Conservation (phyloP, 2,113 vertebrate genomes). For the Panthera tigris region DNA sequence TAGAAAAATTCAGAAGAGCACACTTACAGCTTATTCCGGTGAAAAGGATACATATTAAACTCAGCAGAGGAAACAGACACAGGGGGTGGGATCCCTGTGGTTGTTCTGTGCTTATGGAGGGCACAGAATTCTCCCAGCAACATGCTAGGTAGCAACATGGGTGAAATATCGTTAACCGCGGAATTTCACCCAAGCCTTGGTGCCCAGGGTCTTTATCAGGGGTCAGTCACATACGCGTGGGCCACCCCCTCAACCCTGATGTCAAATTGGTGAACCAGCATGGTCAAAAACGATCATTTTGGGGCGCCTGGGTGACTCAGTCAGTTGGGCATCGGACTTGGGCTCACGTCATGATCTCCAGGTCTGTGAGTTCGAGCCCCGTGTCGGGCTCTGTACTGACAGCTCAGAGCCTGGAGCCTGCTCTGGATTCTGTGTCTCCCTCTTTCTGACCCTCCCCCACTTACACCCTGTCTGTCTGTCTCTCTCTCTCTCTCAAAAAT, state of each 20-base stretch:
- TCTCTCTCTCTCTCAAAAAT: too few relatives aligned
- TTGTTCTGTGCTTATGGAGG: background rate
- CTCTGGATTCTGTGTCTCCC: background rate
- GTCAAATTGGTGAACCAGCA: background rate
- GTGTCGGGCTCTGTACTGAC: too few relatives aligned
- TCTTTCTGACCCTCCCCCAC: background rate
- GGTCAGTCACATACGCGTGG: background rate
- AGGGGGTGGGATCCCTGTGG: background rate
- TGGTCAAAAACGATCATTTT: too few relatives aligned
- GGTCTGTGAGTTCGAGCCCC: background rate
- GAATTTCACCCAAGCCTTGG: too few relatives aligned
- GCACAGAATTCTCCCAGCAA: background rate
- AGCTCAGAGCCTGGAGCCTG: background rate
- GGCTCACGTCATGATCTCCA: background rate
- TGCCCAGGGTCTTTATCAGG: background rate
- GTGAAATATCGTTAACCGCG: rapidly evolving
- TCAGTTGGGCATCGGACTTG: background rate
- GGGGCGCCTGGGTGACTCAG: background rate
- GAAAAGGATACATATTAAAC: background rate
- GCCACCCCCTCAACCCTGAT: rapidly evolving
- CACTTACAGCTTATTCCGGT: background rate
- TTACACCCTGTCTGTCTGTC: too few relatives aligned
- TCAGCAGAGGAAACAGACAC: background rate
- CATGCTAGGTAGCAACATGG: rapidly evolving
- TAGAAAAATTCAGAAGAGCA: background rate